These are phyloP conservation scores for Drosophila insularis DNA, from an alignment of 1,140 invertebrate species.

Conservation along the genomic window DNA sequence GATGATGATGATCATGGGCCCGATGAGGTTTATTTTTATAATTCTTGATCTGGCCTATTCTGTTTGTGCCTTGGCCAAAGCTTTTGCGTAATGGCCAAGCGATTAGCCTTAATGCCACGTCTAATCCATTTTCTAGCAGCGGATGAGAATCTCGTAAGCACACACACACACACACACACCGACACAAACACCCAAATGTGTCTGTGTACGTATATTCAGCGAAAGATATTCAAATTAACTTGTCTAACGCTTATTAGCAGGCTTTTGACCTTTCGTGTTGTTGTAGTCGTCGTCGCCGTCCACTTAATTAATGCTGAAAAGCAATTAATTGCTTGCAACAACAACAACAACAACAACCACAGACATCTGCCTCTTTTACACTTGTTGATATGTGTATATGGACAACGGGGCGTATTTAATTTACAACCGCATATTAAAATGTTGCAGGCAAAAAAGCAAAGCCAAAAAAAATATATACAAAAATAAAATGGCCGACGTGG, in stretches of 20 bases:
- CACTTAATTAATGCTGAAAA: slow-evolving; percentile 73
- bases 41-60: slow-evolving; percentile 33
- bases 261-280: slow-evolving; percentile 73
- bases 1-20: background rate
- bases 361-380: slow-evolving; percentile 49
- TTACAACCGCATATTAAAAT: slow-evolving; percentile 79
- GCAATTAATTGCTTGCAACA: slow-evolving; percentile 66
- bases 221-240: slow-evolving; percentile 66
- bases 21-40: slow-evolving; percentile 42
- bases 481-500: slow-evolving; percentile 63
- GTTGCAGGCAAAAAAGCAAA: slow-evolving; percentile 65
- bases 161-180: background rate
- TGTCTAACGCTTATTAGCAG: slow-evolving; percentile 73
- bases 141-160: slow-evolving; percentile 30
- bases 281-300: slow-evolving; percentile 31
- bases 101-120: slow-evolving; percentile 64
- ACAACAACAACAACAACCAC: slow-evolving; percentile 13
- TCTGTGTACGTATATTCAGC: slow-evolving; percentile 8
- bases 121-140: slow-evolving; percentile 45
- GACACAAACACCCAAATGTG: background rate
- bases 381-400: slow-evolving; percentile 78
- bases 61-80: slow-evolving; percentile 9
- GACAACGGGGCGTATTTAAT: slow-evolving; percentile 78
- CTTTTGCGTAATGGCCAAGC: slow-evolving; percentile 46
- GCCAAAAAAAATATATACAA: slow-evolving; percentile 21